Evolutionary conservation across 2,888 invertebrate genomes (phyloP).

Genomic region (Drosophila rubida): DNA sequence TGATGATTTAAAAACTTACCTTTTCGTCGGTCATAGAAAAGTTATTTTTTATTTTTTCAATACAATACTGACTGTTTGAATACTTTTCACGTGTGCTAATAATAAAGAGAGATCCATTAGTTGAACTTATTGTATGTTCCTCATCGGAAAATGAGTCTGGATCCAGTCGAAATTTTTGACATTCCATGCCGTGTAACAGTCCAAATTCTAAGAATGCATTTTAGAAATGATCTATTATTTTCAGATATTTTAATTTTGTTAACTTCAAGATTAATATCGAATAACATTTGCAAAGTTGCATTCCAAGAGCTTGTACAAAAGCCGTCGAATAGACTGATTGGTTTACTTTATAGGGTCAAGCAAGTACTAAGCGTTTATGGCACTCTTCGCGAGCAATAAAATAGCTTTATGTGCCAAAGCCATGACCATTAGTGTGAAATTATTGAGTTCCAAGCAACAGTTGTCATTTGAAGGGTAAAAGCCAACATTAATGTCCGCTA

Average conservation of each 20-base stretch:
- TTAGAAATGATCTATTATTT: too few species aligned
- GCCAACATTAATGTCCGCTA: not conserved
- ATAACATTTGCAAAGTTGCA: not conserved
- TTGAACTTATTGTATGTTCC: slow-evolving; percentile 75
- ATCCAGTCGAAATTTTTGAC: slow-evolving; percentile 80
- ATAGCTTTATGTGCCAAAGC: not conserved
- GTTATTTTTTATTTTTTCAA: slow-evolving; percentile 76
- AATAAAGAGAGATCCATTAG: slow-evolving; percentile 79
- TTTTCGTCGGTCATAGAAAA: slow-evolving; percentile 61
- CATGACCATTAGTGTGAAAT: not conserved
- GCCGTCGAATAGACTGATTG: not conserved
- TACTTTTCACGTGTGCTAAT: slow-evolving; percentile 64
- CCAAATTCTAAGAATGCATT: slow-evolving; percentile 75
- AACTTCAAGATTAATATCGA: too few species aligned
- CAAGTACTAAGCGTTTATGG: not conserved
- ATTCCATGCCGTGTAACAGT: slow-evolving; percentile 77
- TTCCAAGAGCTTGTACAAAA: not conserved
- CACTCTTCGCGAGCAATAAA: not conserved
- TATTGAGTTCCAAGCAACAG: not conserved
- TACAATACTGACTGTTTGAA: slow-evolving; percentile 81
- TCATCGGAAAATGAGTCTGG: slow-evolving; percentile 78
- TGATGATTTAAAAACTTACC: slow-evolving; percentile 57
- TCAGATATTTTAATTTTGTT: too few species aligned
- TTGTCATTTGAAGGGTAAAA: not conserved
- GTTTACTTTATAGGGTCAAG: not conserved